Conservation (phyloP, 2,888 invertebrate genomes). For the Pachliopta kotzebuea region DNA sequence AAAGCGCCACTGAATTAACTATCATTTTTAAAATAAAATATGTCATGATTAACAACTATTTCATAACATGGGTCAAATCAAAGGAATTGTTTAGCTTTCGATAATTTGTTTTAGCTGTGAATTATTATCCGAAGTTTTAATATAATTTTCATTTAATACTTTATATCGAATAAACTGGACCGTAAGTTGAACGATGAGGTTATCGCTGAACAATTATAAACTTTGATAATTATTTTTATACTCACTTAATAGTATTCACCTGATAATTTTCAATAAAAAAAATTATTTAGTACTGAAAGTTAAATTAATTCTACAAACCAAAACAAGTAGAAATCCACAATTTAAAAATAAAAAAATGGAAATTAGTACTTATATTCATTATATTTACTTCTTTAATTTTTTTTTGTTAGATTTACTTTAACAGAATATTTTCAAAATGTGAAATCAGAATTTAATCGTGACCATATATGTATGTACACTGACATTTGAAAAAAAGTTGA, state of each 20-base stretch:
- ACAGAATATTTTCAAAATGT: no score
- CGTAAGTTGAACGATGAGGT: conserved; percentile 49
- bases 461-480: background rate
- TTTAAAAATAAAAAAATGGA: no score
- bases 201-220: conserved; percentile 56
- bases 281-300: background rate
- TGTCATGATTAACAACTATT: no score
- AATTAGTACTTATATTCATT: no score
- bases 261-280: background rate
- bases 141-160: conserved; percentile 64
- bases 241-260: background rate
- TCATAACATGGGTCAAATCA: no score
- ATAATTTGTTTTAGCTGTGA: conserved; percentile 35
- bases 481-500: background rate
- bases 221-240: conserved; percentile 51
- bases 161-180: conserved; percentile 54
- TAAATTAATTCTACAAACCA: background rate
- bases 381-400: no score
- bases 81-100: conserved; percentile 7
- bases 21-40: no score
- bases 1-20: no score
- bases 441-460: no score
- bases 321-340: background rate
- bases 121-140: conserved; percentile 58
- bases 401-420: no score